Base-by-base conservation (phyloP, 2,888 invertebrate genomes). In the Incurvaria masculella region DNA sequence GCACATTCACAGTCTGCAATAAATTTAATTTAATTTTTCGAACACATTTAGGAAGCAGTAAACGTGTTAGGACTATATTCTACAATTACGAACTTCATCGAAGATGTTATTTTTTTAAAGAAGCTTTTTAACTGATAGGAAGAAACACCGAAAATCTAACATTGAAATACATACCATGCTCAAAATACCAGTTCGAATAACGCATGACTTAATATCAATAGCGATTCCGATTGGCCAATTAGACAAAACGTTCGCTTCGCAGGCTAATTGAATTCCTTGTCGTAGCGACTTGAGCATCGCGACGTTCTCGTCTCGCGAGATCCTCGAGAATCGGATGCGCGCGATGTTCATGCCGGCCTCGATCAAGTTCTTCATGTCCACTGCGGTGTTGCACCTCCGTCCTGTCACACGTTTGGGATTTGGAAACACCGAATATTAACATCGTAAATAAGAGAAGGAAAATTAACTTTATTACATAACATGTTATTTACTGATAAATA, bases 201-300 rank as follows among this genome's bases (percentile, higher is more conserved):
- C 89, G 2, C 90, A 89, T 3, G 92, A 92, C 62, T 89, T 90
- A 1, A 94, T 87, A 60, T 94, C 92, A 44, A 93, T 68, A 47
- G 90, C 92, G 56, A 93, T 87, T 2, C 89, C 92, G 5, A 93
- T 76, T 1, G 91, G 86, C 62, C 80, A 81, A 42, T 78, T 72
- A 20, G 80, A 64, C 0, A 83, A 79, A 4, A 75, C 65, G 45
- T 61, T 40, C 56, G 82, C 83, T 44, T 79, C 66, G 51, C 84
- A 82, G 54, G 85, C 80, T 53, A 74, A 80, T 18, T 72, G 56
- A 26, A 61, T 58, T 2, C 76, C 68, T 26, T 61, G 59, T 20
- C 69, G 64, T 2, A 80, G 54, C 51, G 64, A 68, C 1, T 61
- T 58, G 8, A 74, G 52, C 3, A 71, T 49, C n/a, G 60, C 57